phyloP scores from a whole-genome alignment of 2,113 vertebrate genomes.

The Myiozetetes cayanensis region DNA sequence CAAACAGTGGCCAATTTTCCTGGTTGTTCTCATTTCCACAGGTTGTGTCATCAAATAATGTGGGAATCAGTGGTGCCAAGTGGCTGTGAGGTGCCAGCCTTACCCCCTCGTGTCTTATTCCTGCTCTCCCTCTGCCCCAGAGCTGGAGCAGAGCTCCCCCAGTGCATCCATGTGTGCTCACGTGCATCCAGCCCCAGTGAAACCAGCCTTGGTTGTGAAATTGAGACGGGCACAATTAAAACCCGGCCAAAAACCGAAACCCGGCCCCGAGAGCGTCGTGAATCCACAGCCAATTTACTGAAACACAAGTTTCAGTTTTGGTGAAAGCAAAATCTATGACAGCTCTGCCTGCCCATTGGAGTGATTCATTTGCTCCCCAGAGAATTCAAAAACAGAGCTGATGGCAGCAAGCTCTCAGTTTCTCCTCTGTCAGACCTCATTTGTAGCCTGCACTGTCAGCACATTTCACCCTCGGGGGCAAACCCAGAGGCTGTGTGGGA shows the following conservation, averaged over 20 bases:
- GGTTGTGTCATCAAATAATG: rapidly evolving
- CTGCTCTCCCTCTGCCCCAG: not conserved
- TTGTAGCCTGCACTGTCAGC: constrained; percentile 7
- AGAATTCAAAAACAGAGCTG: not conserved
- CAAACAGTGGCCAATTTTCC: rapidly evolving
- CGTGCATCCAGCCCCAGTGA: not conserved
- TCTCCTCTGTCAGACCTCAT: constrained; percentile 27
- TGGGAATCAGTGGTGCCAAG: rapidly evolving
- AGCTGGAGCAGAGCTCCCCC: not conserved
- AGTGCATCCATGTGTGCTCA: rapidly evolving
- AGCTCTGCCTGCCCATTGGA: not conserved
- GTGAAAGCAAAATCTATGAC: constrained; percentile 45
- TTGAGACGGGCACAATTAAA: not conserved
- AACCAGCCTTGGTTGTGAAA: constrained; percentile 5
- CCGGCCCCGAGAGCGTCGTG: not conserved
- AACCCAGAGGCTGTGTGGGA: not conserved
- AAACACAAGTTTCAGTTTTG: constrained; percentile 53
- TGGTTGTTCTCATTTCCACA: rapidly evolving
- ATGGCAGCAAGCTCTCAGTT: constrained; percentile 2
- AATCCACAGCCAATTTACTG: not conserved
- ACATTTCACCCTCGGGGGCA: not conserved
- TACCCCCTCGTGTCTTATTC: rapidly evolving
- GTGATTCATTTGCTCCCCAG: constrained; percentile 53
- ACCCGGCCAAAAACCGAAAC: constrained; percentile 23
- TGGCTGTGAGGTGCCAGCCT: rapidly evolving